Evolutionary conservation across 2,888 invertebrate genomes (phyloP).

Genomic region (Thereva nobilitata): DNA sequence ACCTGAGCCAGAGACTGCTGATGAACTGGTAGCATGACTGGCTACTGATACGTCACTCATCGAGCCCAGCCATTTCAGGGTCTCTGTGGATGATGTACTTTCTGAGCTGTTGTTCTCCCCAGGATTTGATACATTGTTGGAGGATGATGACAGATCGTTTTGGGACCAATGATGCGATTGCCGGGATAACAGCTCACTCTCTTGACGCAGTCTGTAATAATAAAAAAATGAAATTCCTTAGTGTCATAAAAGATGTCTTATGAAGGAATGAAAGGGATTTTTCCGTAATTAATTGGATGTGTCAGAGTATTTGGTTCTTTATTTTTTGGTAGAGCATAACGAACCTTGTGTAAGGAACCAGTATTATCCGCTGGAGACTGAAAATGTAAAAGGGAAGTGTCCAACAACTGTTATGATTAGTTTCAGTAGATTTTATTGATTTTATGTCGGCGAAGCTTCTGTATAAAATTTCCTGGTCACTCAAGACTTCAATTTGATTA

Average conservation of each 20-base stretch:
- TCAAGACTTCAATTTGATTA: no score
- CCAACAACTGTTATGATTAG: no score
- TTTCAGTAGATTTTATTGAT: no score
- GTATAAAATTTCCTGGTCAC: no score
- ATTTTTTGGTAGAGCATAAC: no score
- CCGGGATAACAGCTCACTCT: slow-evolving; percentile 57
- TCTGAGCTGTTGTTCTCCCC: slow-evolving; percentile 55
- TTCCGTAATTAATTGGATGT: no score
- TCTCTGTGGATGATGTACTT: slow-evolving; percentile 69
- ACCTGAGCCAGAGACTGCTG: slow-evolving; percentile 58
- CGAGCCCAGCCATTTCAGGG: slow-evolving; percentile 78
- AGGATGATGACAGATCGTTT: slow-evolving; percentile 55
- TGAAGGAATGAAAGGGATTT: slow-evolving; percentile 7
- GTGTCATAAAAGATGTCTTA: neutral
- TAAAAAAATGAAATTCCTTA: neutral
- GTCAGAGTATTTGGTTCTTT: no score
- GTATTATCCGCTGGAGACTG: no score
- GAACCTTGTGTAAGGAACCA: no score
- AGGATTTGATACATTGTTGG: slow-evolving; percentile 20
- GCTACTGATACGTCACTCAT: slow-evolving; percentile 73
- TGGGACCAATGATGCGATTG: slow-evolving; percentile 58
- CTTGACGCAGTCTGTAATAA: slow-evolving; percentile 56
- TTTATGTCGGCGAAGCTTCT: no score
- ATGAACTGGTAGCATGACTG: slow-evolving; percentile 62
- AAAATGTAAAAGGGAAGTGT: no score